These are phyloP conservation scores for Balanococcus diminutus DNA, from an alignment of 2,888 invertebrate genomes.

Conservation along the genomic window DNA sequence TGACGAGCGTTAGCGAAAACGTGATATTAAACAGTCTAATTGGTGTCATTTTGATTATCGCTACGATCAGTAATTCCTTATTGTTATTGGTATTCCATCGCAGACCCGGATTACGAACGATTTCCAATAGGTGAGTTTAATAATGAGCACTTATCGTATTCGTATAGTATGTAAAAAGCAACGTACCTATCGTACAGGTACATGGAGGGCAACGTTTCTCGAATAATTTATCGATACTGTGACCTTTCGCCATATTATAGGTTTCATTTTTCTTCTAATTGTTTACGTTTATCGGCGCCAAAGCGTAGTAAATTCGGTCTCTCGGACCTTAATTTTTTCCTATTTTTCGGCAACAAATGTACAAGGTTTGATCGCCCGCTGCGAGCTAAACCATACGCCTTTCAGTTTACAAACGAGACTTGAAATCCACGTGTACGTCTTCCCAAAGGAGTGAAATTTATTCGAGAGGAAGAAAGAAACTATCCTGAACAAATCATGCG, in stretches of 20 bases:
- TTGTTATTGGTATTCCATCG: constrained; percentile 77
- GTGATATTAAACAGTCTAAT: constrained; percentile 57
- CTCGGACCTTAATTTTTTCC: neutral
- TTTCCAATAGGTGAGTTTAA: constrained; percentile 74
- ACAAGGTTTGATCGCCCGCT: neutral
- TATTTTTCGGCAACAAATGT: neutral
- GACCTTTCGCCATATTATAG: neutral
- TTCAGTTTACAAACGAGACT: neutral
- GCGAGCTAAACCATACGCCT: neutral
- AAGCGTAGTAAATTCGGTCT: neutral
- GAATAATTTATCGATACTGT: constrained; percentile 7
- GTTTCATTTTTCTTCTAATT: constrained; percentile 2
- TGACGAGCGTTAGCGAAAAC: constrained; percentile 44
- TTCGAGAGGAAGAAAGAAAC: neutral
- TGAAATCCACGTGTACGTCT: neutral
- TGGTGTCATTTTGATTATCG: constrained; percentile 66
- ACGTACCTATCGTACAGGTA: neutral
- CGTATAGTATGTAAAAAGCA: neutral
- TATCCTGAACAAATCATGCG: neutral
- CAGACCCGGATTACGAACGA: constrained; percentile 74
- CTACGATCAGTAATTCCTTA: constrained; percentile 74
- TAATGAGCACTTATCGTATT: neutral
- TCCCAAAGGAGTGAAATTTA: neutral
- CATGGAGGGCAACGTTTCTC: neutral
- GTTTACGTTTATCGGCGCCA: constrained; percentile 3